These are phyloP conservation scores for Micropoecilia bifurca DNA, from an alignment of 2,797 vertebrate genomes.

Conservation along the genomic window DNA sequence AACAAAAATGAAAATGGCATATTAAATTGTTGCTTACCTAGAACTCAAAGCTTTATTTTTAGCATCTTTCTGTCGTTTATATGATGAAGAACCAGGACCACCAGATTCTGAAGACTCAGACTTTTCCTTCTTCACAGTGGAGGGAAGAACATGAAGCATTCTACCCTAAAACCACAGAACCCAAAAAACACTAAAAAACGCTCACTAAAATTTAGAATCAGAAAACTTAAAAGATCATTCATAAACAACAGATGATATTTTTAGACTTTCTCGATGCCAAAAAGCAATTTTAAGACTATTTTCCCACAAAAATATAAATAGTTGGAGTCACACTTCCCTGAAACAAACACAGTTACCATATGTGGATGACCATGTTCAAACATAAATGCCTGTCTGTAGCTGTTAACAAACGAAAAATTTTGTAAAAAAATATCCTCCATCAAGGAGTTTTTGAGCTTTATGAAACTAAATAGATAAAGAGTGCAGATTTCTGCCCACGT, in stretches of 20 bases:
- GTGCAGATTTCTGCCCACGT: not conserved
- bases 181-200: not conserved
- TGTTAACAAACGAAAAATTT: not conserved
- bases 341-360: too few species aligned
- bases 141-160: conserved; percentile 92
- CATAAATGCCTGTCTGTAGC: not conserved
- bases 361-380: not conserved
- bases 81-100: conserved; percentile 83
- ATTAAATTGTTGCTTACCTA: conserved; percentile 78
- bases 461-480: not conserved
- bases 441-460: not conserved
- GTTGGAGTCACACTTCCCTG: not conserved
- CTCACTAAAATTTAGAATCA: not conserved
- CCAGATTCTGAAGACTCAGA: conserved; percentile 65
- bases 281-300: not conserved
- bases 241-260: not conserved
- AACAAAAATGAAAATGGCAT: not conserved
- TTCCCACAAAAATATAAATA: not conserved
- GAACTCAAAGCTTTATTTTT: conserved; percentile 91
- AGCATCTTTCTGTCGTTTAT: conserved; percentile 90
- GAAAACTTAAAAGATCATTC: not conserved
- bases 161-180: conserved; percentile 83
- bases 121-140: conserved; percentile 90
- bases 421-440: not conserved
- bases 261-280: not conserved